A percentile compares a stretch with the other conserved stretches of the same genome.
Evolutionary conservation across 2,888 invertebrate species (phyloP).

Genomic region (Bellardia pandia): DNA sequence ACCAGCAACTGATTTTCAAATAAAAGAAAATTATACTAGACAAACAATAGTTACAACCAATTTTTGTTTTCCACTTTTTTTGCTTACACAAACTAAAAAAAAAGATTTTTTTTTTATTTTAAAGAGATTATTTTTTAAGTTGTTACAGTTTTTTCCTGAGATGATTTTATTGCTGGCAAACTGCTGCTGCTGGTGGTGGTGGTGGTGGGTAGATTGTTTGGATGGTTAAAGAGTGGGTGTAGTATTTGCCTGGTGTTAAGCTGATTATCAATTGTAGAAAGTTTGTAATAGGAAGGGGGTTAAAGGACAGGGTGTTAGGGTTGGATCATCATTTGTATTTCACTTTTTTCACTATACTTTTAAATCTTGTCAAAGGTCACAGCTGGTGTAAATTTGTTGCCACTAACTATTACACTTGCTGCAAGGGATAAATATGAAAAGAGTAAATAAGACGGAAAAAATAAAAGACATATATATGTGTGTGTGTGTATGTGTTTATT

Average conservation of each 20-base stretch:
- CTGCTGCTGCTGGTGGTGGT: not conserved
- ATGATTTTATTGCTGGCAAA: conserved; percentile 21
- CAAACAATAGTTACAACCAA: conserved; percentile 27
- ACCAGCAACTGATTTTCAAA: conserved; percentile 20
- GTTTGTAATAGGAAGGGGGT: conserved; percentile 7
- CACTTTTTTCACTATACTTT: conserved; percentile 29
- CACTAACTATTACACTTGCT: conserved; percentile 66
- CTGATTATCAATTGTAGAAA: conserved; percentile 54
- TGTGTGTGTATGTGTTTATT: conserved; percentile 18
- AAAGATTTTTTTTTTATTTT: conserved; percentile 29
- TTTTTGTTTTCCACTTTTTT: not conserved
- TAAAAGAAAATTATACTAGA: conserved; percentile 2
- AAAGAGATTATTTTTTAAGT: conserved; percentile 60
- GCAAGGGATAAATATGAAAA: conserved; percentile 43
- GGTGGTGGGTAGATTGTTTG: not conserved
- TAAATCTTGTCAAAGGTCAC: conserved; percentile 72
- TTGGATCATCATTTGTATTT: conserved; percentile 33
- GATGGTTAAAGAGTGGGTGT: not conserved
- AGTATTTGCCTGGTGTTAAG: conserved; percentile 59
- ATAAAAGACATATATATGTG: not conserved
- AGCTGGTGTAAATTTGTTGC: conserved; percentile 74
- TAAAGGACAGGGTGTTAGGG: conserved; percentile 4
- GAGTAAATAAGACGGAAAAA: conserved; percentile 38
- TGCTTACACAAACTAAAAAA: conserved; percentile 21
- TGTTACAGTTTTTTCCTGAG: conserved; percentile 30